Evolutionary conservation across 2,888 invertebrate species (phyloP), one percentile per base, ranked within the genome.

Genomic region (Sthenelais limicola): DNA sequence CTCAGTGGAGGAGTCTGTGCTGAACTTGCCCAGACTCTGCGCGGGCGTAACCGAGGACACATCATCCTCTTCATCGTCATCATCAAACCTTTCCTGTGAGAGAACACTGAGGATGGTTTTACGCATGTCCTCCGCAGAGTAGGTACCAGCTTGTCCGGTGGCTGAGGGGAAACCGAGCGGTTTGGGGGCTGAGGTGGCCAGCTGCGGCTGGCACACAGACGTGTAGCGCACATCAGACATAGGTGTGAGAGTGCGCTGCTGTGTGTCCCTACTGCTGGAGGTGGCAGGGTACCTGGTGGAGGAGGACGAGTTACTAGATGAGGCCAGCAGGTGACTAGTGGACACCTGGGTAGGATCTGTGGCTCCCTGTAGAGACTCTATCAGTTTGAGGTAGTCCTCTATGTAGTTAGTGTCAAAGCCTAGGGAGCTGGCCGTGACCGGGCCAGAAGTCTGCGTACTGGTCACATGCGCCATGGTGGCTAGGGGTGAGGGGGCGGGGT

Each of bases 381-480:
- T 73, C 21, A 75, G 30, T 35, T 73, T 73, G 21, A 75, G 54
- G 38, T 75, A 75, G 43, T 75, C 75, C 33, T 75, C 75, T 24
- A 75, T 68, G 35, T 75, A 75, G 28, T 68, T 68, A 15, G 54
- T 74, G 72, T 68, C 68, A 47, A 38, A 70, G 5, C 54, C 38
- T 15, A 70, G 38, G 3, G 49, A 32, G 9, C 54, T 43, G 32
- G 68, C 18, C 3, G 35, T 33, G 21, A 24, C 26, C 18, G 62
- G 62, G 30, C 30, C n/a, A 33, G 33, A 21, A 35, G 12, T 28
- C 3, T 58, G 12, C 26, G 51, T 35, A 1, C 51, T 18, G 5
- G 38, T 30, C 15, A 51, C 24, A 18, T 28, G 28, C 12, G 38
- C 24, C 35, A 28, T 9, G 67, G 49, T 12, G 12, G 32, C 24